Evolutionary conservation across 2,797 vertebrate species (phyloP), one percentile per base, ranked within the genome.

Genomic region (Myotis pilosus): DNA sequence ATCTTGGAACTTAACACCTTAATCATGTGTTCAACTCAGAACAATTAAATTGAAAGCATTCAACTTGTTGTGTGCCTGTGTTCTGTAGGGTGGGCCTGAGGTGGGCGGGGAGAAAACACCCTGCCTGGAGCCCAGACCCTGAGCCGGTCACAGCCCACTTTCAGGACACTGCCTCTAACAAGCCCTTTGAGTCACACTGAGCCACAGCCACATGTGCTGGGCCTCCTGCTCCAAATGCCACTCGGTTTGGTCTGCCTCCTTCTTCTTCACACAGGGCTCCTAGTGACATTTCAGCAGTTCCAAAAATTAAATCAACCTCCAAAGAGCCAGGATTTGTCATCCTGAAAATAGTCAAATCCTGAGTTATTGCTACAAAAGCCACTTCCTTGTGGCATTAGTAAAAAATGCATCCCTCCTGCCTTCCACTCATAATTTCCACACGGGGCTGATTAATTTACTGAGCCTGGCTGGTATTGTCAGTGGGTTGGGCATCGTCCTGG

Each of bases 41-140:
- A 15, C 16, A 36, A 94, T 96, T 96, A 96, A 97, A 96, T 16
- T 38, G 30, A 93, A 49, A 87, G 57, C 75, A 96, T 92, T 17
- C n/a, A 64, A 47, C 19, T 72, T 15, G 10, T 47, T 17, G 9
- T 68, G 28, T 84, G 44, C 38, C 75, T 87, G 60, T 89, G 44
- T 0, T 94, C 57, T 76, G 60, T 92, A 72, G 64, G 71, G 19
- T 8, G 69, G 72, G 41, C 9, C 49, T 23, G 23, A 16, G 8
- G 30, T 30, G n/a, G 2, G 36, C 36, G 36, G 38, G 49, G 15
- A 30, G 51, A 47, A 30, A 23, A 49, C n/a, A 12, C 15, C 72
- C 19, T 8, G 20, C 15, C 11, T 11, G 15, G 38, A 47, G 15
- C 68, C 47, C 53, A 33, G 62, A 15, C 33, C 22, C 41, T 64